phyloP scores from a whole-genome alignment of 2,113 vertebrate genomes.

The Siniperca knerii region DNA sequence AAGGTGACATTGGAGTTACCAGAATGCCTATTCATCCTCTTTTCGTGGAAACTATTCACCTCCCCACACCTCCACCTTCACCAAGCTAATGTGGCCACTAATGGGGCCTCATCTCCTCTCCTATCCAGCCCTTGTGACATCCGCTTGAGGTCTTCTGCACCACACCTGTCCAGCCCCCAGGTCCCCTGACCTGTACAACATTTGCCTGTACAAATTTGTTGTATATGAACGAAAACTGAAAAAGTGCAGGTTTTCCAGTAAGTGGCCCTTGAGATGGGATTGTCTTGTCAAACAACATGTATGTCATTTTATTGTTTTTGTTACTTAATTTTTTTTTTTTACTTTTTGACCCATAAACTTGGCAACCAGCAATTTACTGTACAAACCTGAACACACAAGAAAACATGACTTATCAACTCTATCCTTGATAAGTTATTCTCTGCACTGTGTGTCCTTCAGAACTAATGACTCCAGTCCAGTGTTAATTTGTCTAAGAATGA shows the following conservation, averaged over 20 bases:
- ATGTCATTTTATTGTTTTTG: neutral
- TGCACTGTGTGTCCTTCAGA: neutral
- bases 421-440: neutral
- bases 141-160: no score
- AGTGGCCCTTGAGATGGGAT: neutral
- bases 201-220: no score
- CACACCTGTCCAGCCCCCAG: no score
- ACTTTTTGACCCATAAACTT: neutral
- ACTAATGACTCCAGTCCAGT: neutral
- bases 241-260: neutral
- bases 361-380: no score
- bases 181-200: no score
- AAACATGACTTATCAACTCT: neutral
- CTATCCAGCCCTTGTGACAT: no score
- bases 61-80: neutral
- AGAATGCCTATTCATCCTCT: no score
- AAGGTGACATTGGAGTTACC: no score
- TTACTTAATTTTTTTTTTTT: neutral
- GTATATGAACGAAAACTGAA: no score
- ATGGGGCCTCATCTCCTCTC: no score
- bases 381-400: neutral
- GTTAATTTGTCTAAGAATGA: slow-evolving; percentile 32
- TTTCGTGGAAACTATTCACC: no score
- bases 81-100: neutral
- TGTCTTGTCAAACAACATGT: neutral